These are phyloP conservation scores for Agrotis clavis DNA, from an alignment of 2,888 invertebrate species.

Conservation along the genomic window DNA sequence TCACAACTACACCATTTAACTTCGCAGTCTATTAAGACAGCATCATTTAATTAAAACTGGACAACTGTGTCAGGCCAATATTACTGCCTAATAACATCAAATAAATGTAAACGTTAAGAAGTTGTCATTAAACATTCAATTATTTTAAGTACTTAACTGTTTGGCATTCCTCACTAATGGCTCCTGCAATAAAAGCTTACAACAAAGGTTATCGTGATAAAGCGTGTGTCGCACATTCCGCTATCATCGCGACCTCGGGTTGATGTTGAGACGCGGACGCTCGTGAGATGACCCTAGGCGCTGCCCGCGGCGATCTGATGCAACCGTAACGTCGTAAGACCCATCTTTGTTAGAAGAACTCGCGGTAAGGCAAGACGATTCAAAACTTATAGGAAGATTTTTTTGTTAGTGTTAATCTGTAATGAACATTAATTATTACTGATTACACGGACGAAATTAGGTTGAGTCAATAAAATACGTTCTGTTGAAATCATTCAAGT, in stretches of 20 bases:
- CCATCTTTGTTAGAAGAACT: conserved; percentile 47
- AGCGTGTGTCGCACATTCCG: conserved; percentile 58
- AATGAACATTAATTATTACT: no score
- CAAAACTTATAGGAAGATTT: neutral
- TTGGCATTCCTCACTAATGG: conserved; percentile 54
- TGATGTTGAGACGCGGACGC: conserved; percentile 58
- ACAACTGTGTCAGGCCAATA: conserved; percentile 15
- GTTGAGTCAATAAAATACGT: no score
- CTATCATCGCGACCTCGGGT: conserved; percentile 69
- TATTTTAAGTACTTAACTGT: conserved; percentile 38
- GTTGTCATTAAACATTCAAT: conserved; percentile 33
- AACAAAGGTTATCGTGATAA: conserved; percentile 55
- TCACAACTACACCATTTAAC: conserved; percentile 26
- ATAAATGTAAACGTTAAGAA: conserved; percentile 26
- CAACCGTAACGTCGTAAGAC: conserved; percentile 57
- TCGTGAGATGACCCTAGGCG: conserved; percentile 69
- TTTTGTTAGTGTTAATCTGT: no score
- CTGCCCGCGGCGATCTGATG: conserved; percentile 64
- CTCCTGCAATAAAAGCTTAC: conserved; percentile 45
- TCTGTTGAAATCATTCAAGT: no score
- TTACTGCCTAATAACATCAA: conserved; percentile 19
- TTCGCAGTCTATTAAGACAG: neutral
- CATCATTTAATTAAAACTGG: conserved; percentile 14
- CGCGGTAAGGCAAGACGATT: conserved; percentile 46
- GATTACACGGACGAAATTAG: no score